These are phyloP conservation scores for Miichthys miiuy DNA, from an alignment of 2,797 vertebrate species.

Conservation along the genomic window DNA sequence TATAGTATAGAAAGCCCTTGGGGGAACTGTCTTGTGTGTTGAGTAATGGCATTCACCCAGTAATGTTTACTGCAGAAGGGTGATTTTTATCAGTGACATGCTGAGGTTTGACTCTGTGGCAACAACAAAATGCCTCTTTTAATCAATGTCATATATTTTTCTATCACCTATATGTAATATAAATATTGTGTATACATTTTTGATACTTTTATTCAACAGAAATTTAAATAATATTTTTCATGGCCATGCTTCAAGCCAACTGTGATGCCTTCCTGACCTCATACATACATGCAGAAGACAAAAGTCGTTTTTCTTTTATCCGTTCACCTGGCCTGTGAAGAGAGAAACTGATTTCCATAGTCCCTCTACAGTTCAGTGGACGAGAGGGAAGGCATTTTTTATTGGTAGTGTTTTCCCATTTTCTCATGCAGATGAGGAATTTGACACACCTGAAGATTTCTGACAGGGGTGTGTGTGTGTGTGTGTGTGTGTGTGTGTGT, in stretches of 20 bases:
- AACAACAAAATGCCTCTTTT: slow-evolving; percentile 20
- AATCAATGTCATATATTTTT: slow-evolving; percentile 26
- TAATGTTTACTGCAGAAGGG: slow-evolving; percentile 27
- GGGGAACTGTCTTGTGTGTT: background rate
- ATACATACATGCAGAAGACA: slow-evolving; percentile 44
- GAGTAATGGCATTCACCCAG: slow-evolving; percentile 36
- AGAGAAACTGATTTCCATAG: slow-evolving; percentile 58
- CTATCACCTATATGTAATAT: background rate
- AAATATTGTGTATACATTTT: background rate
- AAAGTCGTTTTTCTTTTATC: slow-evolving; percentile 51
- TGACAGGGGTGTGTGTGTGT: slow-evolving; percentile 42
- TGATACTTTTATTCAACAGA: slow-evolving; percentile 1
- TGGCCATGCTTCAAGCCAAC: background rate
- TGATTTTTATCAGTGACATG: slow-evolving; percentile 43
- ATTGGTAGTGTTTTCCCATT: slow-evolving; percentile 68
- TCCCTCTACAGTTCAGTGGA: slow-evolving; percentile 61
- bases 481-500: slow-evolving; percentile 27
- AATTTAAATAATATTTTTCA: background rate
- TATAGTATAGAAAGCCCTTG: background rate
- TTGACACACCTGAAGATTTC: slow-evolving; percentile 63
- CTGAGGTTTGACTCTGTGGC: slow-evolving; percentile 32
- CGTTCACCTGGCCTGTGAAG: slow-evolving; percentile 34
- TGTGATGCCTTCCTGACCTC: slow-evolving; percentile 27
- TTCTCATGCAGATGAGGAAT: slow-evolving; percentile 75
- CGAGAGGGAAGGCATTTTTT: slow-evolving; percentile 52